A percentile compares a stretch with the other conserved stretches of the same genome.
Evolutionary conservation across 2,113 vertebrate genomes (phyloP).

Genomic region (Psittacus erithacus): DNA sequence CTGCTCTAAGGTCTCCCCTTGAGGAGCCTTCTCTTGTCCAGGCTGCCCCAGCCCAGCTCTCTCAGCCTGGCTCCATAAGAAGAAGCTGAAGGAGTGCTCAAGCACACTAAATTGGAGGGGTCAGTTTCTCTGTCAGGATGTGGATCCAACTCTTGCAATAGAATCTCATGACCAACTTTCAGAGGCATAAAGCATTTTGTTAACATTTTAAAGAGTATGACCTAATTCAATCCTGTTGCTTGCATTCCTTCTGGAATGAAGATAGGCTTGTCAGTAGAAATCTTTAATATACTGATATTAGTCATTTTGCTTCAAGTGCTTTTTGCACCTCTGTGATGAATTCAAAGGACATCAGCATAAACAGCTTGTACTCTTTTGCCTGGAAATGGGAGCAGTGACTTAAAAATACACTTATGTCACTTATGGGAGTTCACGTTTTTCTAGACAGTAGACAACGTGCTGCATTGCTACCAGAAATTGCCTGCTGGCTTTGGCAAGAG

Average conservation of each 20-base stretch:
- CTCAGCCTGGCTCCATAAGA: background rate
- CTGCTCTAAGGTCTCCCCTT: background rate
- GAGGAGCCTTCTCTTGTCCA: background rate
- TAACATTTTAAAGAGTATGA: background rate
- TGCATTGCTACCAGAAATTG: background rate
- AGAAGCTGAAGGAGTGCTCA: too few relatives aligned
- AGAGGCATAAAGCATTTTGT: background rate
- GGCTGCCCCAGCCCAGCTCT: background rate
- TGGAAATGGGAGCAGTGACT: background rate
- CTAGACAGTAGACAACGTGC: background rate
- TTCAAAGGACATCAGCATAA: background rate
- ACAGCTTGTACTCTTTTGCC: background rate
- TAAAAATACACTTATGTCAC: background rate
- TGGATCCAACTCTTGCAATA: background rate
- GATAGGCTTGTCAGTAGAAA: background rate
- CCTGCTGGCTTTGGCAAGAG: background rate
- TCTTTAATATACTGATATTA: background rate
- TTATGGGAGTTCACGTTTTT: background rate
- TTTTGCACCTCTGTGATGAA: background rate
- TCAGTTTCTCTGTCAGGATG: background rate
- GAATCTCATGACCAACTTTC: background rate
- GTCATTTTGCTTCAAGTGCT: background rate
- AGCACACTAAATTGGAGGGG: accelerated
- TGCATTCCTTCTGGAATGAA: background rate
- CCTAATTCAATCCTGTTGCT: background rate